These are phyloP conservation scores for Gymnodraco acuticeps DNA, from an alignment of 2,797 vertebrate species.

Conservation along the genomic window DNA sequence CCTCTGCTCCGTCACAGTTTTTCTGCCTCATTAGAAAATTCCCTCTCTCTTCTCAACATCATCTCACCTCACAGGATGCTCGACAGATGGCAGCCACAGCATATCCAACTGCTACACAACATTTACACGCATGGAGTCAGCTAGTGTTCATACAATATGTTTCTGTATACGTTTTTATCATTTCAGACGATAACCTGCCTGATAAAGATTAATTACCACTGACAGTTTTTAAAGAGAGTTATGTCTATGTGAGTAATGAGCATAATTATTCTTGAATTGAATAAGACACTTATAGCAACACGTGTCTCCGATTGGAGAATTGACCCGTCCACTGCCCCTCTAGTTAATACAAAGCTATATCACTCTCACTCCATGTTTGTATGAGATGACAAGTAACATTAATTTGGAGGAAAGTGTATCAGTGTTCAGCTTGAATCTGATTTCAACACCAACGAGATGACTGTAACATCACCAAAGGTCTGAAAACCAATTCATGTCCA, in stretches of 20 bases:
- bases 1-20: conserved; percentile 62
- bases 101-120: neutral
- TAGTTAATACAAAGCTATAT: neutral
- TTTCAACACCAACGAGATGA: neutral
- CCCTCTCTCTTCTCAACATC: conserved; percentile 37
- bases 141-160: neutral
- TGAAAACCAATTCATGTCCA: neutral
- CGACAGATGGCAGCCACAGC: conserved; percentile 48
- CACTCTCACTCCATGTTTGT: neutral
- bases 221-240: neutral
- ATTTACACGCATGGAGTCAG: conserved; percentile 18
- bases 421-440: neutral
- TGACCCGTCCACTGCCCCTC: neutral
- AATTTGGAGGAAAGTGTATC: neutral
- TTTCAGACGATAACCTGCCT: conserved; percentile 28
- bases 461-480: neutral
- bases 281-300: neutral
- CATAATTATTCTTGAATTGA: neutral
- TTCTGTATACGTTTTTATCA: conserved; percentile 6
- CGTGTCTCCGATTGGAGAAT: neutral
- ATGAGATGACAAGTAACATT: neutral
- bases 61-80: conserved; percentile 39
- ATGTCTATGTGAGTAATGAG: conserved; percentile 5
- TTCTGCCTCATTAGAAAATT: conserved; percentile 72
- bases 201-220: conserved; percentile 10